phyloP scores from a whole-genome alignment of 1,140 invertebrate genomes.

The Saxidomus purpurata region DNA sequence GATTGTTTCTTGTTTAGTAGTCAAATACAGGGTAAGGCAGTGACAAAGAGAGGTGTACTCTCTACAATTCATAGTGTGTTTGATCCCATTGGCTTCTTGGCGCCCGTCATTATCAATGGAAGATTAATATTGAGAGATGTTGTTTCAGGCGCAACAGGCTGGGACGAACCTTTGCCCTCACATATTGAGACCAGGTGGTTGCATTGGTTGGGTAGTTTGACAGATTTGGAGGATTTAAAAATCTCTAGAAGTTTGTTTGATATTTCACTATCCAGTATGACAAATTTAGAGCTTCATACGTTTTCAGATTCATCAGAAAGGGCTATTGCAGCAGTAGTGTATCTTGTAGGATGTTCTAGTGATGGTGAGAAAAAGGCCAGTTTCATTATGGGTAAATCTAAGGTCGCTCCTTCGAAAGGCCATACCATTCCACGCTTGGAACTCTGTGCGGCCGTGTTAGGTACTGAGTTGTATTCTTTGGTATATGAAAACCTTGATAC shows the following conservation, averaged over 20 bases:
- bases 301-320: slow-evolving; percentile 80
- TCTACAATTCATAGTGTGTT: slow-evolving; percentile 64
- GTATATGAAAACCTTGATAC: slow-evolving; percentile 28
- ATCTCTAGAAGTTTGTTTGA: neutral
- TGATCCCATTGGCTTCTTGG: slow-evolving; percentile 66
- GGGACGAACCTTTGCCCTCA: slow-evolving; percentile 10
- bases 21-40: slow-evolving; percentile 50
- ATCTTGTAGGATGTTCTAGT: slow-evolving; percentile 66
- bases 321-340: slow-evolving; percentile 78
- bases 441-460: slow-evolving; percentile 66
- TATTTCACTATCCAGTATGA: slow-evolving; percentile 80
- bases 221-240: neutral
- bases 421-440: slow-evolving; percentile 72
- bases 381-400: slow-evolving; percentile 48
- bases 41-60: slow-evolving; percentile 61
- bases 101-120: slow-evolving; percentile 68
- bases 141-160: neutral
- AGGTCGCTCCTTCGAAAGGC: slow-evolving; percentile 52
- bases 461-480: slow-evolving; percentile 36
- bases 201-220: neutral
- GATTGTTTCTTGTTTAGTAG: slow-evolving; percentile 65
- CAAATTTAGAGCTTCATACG: slow-evolving; percentile 74
- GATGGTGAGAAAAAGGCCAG: neutral
- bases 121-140: slow-evolving; percentile 67
- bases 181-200: slow-evolving; percentile 29